Percentiles rank a stretch among this genome's conserved stretches.
These are phyloP conservation scores for Myiotriccus ornatus DNA, from an alignment of 2,797 vertebrate species.

Conservation along the genomic window DNA sequence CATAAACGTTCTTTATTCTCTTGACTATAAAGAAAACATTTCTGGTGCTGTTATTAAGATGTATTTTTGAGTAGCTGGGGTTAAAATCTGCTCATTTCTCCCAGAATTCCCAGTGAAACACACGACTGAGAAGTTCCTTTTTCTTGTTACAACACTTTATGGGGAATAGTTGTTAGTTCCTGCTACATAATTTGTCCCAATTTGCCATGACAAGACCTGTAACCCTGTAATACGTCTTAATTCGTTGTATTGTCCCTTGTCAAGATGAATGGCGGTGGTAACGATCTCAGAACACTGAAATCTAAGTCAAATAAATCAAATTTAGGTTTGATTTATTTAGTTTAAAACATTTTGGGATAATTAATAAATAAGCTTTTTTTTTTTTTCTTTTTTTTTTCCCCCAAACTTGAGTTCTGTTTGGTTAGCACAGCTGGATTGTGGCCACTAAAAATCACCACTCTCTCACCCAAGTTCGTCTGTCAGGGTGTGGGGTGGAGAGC, in stretches of 20 bases:
- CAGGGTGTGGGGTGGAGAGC: background rate
- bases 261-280: background rate
- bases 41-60: background rate
- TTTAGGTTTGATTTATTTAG: background rate
- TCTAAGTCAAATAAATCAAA: constrained; percentile 1
- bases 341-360: background rate
- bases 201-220: constrained; percentile 35
- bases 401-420: background rate
- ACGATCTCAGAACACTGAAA: background rate
- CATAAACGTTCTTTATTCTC: background rate
- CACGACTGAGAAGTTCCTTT: background rate
- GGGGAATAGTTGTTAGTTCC: background rate
- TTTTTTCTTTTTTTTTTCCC: background rate
- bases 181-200: background rate
- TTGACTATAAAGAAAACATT: background rate
- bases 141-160: background rate
- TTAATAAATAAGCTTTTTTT: constrained; percentile 36
- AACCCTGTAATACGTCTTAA: background rate
- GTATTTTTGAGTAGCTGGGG: background rate
- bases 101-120: background rate
- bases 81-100: background rate
- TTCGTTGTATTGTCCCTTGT: background rate
- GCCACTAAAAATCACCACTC: background rate
- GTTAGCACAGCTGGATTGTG: background rate
- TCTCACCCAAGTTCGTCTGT: background rate